phyloP scores from a whole-genome alignment of 2,888 invertebrate species.

The Trachelus iudaicus region DNA sequence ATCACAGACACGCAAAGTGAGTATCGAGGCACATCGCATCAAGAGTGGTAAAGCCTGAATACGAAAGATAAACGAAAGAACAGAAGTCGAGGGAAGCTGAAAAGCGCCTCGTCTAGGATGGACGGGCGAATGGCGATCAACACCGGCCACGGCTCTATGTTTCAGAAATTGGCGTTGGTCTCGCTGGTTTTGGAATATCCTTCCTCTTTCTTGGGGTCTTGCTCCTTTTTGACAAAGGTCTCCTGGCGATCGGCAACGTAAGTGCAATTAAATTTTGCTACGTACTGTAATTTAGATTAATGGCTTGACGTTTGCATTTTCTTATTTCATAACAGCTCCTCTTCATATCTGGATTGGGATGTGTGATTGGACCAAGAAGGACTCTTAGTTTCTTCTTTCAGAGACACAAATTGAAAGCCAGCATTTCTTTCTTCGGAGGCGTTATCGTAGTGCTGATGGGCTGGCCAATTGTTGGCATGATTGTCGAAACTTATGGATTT shows the following conservation, averaged over 20 bases:
- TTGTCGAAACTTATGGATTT: constrained; percentile 97
- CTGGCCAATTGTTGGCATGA: constrained; percentile 97
- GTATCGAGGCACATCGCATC: constrained; percentile 53
- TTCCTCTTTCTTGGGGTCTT: constrained; percentile 95
- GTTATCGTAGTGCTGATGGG: constrained; percentile 92
- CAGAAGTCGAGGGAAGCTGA: background rate
- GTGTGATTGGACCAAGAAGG: constrained; percentile 95
- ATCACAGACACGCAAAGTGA: constrained; percentile 87
- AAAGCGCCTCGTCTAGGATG: background rate
- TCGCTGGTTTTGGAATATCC: constrained; percentile 94
- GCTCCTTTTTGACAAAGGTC: constrained; percentile 94
- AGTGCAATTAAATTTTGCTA: constrained; percentile 65
- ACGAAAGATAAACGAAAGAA: constrained; percentile 1
- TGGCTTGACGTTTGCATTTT: constrained; percentile 14
- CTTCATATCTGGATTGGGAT: constrained; percentile 93
- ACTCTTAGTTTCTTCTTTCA: constrained; percentile 99
- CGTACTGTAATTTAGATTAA: background rate
- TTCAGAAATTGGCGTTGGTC: constrained; percentile 96
- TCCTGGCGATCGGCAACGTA: constrained; percentile 99
- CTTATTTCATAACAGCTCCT: constrained; percentile 80
- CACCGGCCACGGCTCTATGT: constrained; percentile 39
- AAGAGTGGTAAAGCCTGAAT: background rate
- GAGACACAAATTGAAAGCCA: constrained; percentile 92
- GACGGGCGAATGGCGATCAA: background rate
- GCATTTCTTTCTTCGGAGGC: constrained; percentile 91